A percentile compares a stretch with the other conserved stretches of the same genome.
Evolutionary conservation across 2,113 vertebrate species (phyloP).

Genomic region (Cygnus atratus): DNA sequence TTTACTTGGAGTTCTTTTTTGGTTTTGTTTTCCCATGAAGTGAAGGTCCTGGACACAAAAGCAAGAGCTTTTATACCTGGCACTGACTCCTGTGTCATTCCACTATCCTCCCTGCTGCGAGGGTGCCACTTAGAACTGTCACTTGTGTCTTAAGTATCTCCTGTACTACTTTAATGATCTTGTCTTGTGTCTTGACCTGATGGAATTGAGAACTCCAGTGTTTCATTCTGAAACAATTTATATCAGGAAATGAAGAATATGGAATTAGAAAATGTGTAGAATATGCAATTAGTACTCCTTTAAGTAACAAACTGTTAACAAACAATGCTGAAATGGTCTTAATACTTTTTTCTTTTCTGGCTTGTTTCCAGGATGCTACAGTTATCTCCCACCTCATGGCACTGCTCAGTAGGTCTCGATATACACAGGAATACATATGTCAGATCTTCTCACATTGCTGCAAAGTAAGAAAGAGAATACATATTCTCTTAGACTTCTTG

Average conservation of each 20-base stretch:
- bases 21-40: neutral
- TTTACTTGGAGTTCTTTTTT: neutral
- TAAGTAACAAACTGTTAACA: neutral
- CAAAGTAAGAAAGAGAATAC: constrained; percentile 86
- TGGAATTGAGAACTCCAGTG: neutral
- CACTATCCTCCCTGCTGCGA: neutral
- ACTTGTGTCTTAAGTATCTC: rapidly evolving
- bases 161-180: neutral
- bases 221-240: neutral
- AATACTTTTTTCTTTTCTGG: constrained; percentile 12
- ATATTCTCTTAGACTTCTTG: neutral
- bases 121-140: neutral
- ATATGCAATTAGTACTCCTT: neutral
- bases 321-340: constrained; percentile 10
- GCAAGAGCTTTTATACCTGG: neutral
- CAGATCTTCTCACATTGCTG: constrained; percentile 99
- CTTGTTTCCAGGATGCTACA: constrained; percentile 85
- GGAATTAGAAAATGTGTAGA: neutral
- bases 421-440: constrained; percentile 97
- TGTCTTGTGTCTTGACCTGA: neutral
- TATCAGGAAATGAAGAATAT: neutral
- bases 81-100: neutral
- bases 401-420: constrained; percentile 90
- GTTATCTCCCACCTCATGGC: constrained; percentile 98
- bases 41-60: neutral